Percentiles rank a stretch among this genome's conserved stretches.
Evolutionary conservation across 2,797 vertebrate species (phyloP).

Genomic region (Emys orbicularis): DNA sequence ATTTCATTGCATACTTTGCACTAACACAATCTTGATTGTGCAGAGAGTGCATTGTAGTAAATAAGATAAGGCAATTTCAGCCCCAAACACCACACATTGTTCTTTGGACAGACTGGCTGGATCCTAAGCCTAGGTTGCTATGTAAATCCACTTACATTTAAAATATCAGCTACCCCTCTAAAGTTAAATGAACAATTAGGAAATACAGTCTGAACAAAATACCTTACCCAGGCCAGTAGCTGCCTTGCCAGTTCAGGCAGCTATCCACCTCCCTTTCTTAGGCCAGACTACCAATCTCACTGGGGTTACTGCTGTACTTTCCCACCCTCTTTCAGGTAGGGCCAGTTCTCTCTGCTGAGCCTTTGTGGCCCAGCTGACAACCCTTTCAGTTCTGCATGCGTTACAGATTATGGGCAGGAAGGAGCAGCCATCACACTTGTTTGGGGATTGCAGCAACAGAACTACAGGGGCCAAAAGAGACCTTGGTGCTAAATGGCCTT

Average conservation of each 20-base stretch:
- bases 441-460: neutral
- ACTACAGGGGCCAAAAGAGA: fast-evolving
- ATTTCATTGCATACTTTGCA: fast-evolving
- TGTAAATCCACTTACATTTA: too few relatives aligned
- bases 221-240: neutral
- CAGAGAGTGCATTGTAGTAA: neutral
- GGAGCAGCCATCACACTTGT: neutral
- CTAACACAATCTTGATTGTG: too few relatives aligned
- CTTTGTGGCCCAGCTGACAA: neutral
- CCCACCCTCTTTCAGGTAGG: neutral
- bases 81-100: fast-evolving
- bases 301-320: fast-evolving
- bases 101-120: fast-evolving
- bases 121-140: too few relatives aligned
- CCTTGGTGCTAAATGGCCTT: neutral
- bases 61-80: fast-evolving
- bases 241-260: neutral
- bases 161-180: too few relatives aligned
- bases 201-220: neutral
- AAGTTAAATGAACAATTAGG: neutral
- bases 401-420: fast-evolving
- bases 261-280: neutral
- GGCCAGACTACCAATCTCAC: fast-evolving
- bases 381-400: fast-evolving
- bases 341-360: neutral